Conservation (phyloP, 35 echinoderm and acorn worm species). For the Ophiothrix spiculata region DNA sequence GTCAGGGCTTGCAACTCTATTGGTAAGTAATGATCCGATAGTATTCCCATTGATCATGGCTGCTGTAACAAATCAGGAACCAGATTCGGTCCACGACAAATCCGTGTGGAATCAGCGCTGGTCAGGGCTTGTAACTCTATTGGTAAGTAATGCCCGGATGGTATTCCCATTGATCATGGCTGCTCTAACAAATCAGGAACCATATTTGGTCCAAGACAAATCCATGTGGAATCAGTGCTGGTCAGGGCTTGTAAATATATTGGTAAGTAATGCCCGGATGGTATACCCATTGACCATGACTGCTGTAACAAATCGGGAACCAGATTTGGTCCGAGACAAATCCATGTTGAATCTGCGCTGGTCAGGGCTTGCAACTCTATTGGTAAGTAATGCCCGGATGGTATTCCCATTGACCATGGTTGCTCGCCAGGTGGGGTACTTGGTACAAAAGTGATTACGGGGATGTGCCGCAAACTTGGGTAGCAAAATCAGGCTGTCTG, state of each 20-base stretch:
- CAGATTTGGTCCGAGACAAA: no score
- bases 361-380: background rate
- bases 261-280: constrained; percentile 54
- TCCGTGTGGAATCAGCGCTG: background rate
- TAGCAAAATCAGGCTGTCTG: no score
- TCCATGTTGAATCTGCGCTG: background rate
- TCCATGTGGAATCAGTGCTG: background rate
- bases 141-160: background rate
- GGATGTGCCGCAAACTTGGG: no score
- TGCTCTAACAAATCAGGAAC: background rate
- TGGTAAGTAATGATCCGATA: no score
- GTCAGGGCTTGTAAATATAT: background rate
- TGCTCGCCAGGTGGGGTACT: no score
- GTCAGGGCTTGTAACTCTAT: background rate
- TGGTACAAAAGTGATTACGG: no score
- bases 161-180: no score
- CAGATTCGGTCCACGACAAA: no score
- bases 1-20: background rate
- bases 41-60: no score
- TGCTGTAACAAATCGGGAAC: constrained; percentile 39
- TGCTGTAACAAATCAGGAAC: no score
- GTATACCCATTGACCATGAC: constrained; percentile 62
- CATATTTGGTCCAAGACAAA: background rate
- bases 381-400: background rate
- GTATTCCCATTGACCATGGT: no score